phyloP scores from a whole-genome alignment of 2,797 vertebrate species.

The Neosalanx taihuensis region DNA sequence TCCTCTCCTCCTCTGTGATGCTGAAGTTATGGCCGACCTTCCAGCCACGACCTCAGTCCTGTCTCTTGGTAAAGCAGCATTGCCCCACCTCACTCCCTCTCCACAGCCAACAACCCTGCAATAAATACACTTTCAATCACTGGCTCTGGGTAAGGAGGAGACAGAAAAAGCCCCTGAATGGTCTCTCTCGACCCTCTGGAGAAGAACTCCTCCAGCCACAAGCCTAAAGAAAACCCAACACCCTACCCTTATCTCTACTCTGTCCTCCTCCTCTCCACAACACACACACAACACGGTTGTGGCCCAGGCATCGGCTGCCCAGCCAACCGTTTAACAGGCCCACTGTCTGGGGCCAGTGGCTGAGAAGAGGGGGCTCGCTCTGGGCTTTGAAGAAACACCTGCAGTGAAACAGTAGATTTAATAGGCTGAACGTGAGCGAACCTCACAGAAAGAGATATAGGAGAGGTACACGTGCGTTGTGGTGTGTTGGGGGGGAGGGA shows the following conservation, averaged over 20 bases:
- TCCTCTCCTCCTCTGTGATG: slow-evolving; percentile 46
- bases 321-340: slow-evolving; percentile 60
- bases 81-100: slow-evolving; percentile 40
- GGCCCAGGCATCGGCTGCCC: slow-evolving; percentile 39
- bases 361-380: slow-evolving; percentile 35
- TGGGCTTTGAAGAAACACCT: slow-evolving; percentile 78
- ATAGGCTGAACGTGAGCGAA: slow-evolving; percentile 64
- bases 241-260: not conserved
- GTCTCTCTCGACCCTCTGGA: slow-evolving; percentile 52
- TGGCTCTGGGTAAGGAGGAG: slow-evolving; percentile 43
- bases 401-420: slow-evolving; percentile 77
- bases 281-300: slow-evolving; percentile 31
- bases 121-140: slow-evolving; percentile 75
- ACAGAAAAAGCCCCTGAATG: slow-evolving; percentile 49
- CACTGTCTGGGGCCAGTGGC: slow-evolving; percentile 55
- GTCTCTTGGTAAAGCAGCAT: slow-evolving; percentile 61
- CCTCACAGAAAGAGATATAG: slow-evolving; percentile 37
- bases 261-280: not conserved
- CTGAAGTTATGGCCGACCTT: slow-evolving; percentile 64
- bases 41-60: slow-evolving; percentile 55
- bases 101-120: slow-evolving; percentile 58
- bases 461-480: slow-evolving; percentile 4
- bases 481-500: slow-evolving; percentile 3
- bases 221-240: slow-evolving; percentile 48
- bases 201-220: slow-evolving; percentile 53